Evolutionary conservation across 2,888 invertebrate genomes (phyloP), one percentile per base, ranked within the genome.

Genomic region (Deroplatys truncata): DNA sequence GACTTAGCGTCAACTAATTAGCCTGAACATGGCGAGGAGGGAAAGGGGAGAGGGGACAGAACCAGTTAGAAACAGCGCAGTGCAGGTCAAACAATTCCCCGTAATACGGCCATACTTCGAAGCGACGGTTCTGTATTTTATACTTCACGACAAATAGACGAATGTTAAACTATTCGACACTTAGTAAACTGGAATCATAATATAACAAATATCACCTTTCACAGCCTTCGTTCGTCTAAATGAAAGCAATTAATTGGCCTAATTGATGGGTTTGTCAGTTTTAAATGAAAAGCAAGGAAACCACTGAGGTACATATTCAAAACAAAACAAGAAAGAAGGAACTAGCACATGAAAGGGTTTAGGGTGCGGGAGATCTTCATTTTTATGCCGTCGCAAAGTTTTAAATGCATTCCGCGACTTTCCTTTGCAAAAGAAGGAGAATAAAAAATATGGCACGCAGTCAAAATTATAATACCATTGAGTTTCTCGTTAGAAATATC

Each of bases 401-500:
- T 35, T 82, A 82, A 72, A 35, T 82, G 88, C 35, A 88, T 82
- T 88, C 43, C 43, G 88, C 72, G 82, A 72, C 56, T 72, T 72
- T 72, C 56, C 56, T 72, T 72, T 72, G 56, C 56, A 72, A 72
- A 72, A 72, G 56, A 72, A 82, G 87, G 56, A 87, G 82, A 87
- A 86, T 56, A 89, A n/a, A 86, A 85, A 85, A 82, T 82, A 84
- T 82, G 49, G 85, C 85, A 72, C 82, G 89, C 89, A 86, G 85
- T 85, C 84, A 89, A 90, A 87, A 89, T 90, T 88, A 86, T 87
- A 89, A 89, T 87, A 84, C 84, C 87, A 89, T 88, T 89, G 88
- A 90, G 84, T 88, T 90, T 86, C 90, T 91, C 89, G 89, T 90
- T 88, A 90, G 90, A 88, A 89, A 89, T 90, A 88, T 89, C 88